These are phyloP conservation scores for Callorhinus ursinus DNA, from an alignment of 2,113 vertebrate species.

Conservation along the genomic window DNA sequence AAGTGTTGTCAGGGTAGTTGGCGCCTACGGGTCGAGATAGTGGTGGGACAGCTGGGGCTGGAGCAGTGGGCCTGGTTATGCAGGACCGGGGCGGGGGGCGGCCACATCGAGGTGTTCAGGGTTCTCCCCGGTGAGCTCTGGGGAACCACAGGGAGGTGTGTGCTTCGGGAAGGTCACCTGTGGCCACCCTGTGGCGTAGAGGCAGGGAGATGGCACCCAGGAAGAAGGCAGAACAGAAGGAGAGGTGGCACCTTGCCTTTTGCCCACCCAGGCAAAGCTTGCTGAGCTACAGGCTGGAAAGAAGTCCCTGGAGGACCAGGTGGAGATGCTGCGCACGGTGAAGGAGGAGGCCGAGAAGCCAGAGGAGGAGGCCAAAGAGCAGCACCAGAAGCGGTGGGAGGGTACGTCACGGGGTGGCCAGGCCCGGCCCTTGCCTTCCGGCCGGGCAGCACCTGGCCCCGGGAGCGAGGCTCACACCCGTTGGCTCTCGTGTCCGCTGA, in stretches of 20 bases:
- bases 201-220: not conserved
- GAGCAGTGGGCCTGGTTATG: not conserved
- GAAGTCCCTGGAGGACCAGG: constrained; percentile 88
- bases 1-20: not conserved
- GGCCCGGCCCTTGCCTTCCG: rapidly evolving
- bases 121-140: not conserved
- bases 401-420: constrained; percentile 74
- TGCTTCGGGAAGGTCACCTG: not conserved
- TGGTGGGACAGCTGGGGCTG: not conserved
- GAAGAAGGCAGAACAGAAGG: too few relatives aligned
- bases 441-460: not conserved
- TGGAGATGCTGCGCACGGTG: constrained; percentile 86
- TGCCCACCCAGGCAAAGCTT: constrained; percentile 85
- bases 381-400: constrained; percentile 92
- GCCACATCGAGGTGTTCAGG: rapidly evolving
- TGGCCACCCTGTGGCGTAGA: not conserved
- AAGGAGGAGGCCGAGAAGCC: constrained; percentile 92
- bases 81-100: rapidly evolving
- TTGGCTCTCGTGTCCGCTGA: too few relatives aligned
- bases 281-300: constrained; percentile 86
- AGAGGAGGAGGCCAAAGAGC: constrained; percentile 93
- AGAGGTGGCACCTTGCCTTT: not conserved
- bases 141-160: not conserved
- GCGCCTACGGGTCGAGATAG: not conserved
- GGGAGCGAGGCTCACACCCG: not conserved